These are phyloP conservation scores for Trichacis sp. DNA, from an alignment of 2,888 invertebrate species.

Conservation along the genomic window DNA sequence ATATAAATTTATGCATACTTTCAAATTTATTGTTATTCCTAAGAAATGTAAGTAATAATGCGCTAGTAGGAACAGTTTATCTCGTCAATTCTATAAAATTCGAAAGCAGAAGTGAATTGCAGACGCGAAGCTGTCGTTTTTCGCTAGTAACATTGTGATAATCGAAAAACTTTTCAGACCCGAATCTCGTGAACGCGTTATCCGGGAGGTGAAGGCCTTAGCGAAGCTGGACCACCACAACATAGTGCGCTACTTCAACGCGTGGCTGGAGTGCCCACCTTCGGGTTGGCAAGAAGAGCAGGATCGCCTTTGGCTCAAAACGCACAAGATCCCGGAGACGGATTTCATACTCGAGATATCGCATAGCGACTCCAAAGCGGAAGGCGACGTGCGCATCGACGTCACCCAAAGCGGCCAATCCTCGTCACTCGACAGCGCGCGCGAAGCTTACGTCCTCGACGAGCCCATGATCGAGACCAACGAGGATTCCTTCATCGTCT, in stretches of 20 bases:
- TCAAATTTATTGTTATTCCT: too few relatives aligned
- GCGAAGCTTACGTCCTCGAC: constrained; percentile 50
- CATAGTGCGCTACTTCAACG: constrained; percentile 95
- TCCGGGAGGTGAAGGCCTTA: constrained; percentile 94
- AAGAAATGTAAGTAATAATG: too few relatives aligned
- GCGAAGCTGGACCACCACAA: constrained; percentile 95
- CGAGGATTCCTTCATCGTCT: constrained; percentile 71
- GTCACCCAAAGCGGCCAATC: constrained; percentile 53
- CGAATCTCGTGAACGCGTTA: constrained; percentile 86
- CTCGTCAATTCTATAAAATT: too few relatives aligned
- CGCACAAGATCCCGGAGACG: constrained; percentile 49
- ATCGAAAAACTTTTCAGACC: constrained; percentile 73
- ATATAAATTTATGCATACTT: too few relatives aligned
- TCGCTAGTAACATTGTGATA: too few relatives aligned
- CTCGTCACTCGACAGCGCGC: constrained; percentile 60
- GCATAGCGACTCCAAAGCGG: constrained; percentile 46
- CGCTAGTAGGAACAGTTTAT: too few relatives aligned
- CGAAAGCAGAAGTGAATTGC: too few relatives aligned
- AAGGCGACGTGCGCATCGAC: constrained; percentile 54
- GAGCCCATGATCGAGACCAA: constrained; percentile 25
- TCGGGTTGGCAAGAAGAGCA: constrained; percentile 86
- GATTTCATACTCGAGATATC: constrained; percentile 54
- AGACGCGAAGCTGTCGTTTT: too few relatives aligned
- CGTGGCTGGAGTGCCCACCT: constrained; percentile 96
- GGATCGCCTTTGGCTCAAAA: constrained; percentile 75